Percentiles rank a stretch among this genome's conserved stretches.
Conservation (phyloP, 2,797 vertebrate genomes). For the Mus spretus region DNA sequence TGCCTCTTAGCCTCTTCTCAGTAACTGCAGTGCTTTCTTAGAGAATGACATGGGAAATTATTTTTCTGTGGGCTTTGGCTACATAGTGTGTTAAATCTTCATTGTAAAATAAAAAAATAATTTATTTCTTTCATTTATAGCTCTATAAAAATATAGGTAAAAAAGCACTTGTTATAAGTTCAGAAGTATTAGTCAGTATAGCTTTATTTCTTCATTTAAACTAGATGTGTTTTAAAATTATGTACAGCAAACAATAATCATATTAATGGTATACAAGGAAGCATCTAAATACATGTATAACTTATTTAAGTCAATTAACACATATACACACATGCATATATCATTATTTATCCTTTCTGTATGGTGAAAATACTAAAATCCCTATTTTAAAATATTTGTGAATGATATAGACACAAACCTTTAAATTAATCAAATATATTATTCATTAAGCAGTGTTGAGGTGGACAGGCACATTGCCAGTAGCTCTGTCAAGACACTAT, state of each 20-base stretch:
- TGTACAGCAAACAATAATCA: neutral
- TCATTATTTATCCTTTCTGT: neutral
- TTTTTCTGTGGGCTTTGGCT: slow-evolving; percentile 89
- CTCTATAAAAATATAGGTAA: slow-evolving; percentile 88
- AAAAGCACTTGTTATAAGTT: slow-evolving; percentile 30
- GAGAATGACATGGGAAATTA: slow-evolving; percentile 83
- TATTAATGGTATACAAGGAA: neutral
- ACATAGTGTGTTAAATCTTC: slow-evolving; percentile 89
- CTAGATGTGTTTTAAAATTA: neutral
- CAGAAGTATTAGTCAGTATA: neutral
- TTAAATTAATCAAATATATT: neutral
- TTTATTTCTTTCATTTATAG: slow-evolving; percentile 89
- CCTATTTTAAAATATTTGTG: neutral
- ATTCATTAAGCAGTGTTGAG: neutral
- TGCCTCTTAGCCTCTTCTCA: slow-evolving; percentile 81
- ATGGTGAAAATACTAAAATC: neutral
- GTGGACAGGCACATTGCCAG: neutral
- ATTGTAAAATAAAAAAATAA: slow-evolving; percentile 84
- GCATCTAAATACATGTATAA: neutral
- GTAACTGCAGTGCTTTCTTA: slow-evolving; percentile 86
- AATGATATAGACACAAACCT: neutral
- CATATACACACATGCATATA: neutral
- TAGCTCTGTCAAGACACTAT: neutral
- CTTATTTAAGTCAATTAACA: neutral
- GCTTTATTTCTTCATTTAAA: slow-evolving; percentile 7